Evolutionary conservation across 1,140 invertebrate species (phyloP), one percentile per base, ranked within the genome.

Genomic region (Drosophila suzukii): DNA sequence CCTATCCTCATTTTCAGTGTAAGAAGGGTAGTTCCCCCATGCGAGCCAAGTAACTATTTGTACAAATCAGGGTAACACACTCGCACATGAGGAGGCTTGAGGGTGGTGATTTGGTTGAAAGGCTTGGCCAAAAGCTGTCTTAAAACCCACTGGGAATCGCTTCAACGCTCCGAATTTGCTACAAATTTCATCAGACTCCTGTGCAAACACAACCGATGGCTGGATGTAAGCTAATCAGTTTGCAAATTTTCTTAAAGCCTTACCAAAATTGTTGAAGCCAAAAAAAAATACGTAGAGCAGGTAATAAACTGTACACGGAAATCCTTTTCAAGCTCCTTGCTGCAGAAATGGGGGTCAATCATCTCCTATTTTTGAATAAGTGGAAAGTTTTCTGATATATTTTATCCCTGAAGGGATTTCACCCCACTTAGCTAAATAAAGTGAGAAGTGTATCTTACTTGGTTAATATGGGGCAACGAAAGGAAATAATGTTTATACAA

Each of bases 11-110:
- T 50, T 61, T 51, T 39, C 57, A 15, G 44, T 36, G 13, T 6
- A 27, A 3, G 4, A 3, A 27, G 27, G 27, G 5, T 5, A 3
- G 27, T 2, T 27, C 5, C 27, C 4, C 3, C 0, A 1, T 27
- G 32, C 11, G 0, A 38, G 55, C 46, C 27, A 65, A 71, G 71
- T 56, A 54, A 75, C 60, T 83, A 83, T 82, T 79, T 83, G 70
- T 56, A 60, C 59, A 79, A 83, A 76, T 84, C 76, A 63, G 65
- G 27, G 51, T n/a, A 57, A 62, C 32, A 63, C 47, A 63, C 47
- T 43, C 15, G 30, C 43, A 32, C 6, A 41, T n/a, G 34, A n/a
- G 20, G 17, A 32, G 36, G 11, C 34, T 27, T 36, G 12, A 0
- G 49, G 38, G 17, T 15, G 24, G 15, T 17, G 44, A 30, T 15